phyloP scores from a whole-genome alignment of 2,797 vertebrate genomes.

The Argentina silus region DNA sequence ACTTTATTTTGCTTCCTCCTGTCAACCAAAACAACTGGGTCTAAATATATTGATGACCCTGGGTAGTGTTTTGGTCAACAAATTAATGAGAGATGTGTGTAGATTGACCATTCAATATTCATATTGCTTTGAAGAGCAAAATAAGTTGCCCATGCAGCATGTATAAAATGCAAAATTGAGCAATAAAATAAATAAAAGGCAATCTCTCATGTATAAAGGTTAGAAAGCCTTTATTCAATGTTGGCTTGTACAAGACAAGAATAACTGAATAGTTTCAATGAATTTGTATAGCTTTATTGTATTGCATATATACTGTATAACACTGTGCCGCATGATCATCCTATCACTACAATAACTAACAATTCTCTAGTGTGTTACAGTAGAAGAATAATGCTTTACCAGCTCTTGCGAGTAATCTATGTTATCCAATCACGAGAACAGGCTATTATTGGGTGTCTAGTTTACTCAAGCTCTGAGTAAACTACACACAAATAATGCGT shows the following conservation, averaged over 20 bases:
- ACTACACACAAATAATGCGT: neutral
- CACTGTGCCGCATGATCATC: neutral
- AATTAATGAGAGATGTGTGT: neutral
- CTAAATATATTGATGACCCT: neutral
- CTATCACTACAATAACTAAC: neutral
- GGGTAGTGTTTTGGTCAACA: neutral
- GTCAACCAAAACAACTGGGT: neutral
- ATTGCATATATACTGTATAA: neutral
- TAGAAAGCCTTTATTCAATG: too few species aligned
- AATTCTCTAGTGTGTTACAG: neutral
- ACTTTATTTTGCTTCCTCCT: neutral
- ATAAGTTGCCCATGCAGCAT: too few species aligned
- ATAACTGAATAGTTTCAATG: too few species aligned
- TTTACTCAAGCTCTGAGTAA: conserved; percentile 29
- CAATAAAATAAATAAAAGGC: too few species aligned
- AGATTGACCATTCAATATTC: neutral
- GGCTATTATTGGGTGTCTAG: neutral
- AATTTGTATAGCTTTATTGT: neutral
- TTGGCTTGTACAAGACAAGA: too few species aligned
- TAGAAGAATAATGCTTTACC: too few species aligned
- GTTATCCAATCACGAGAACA: conserved; percentile 25
- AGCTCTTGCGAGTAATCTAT: too few species aligned
- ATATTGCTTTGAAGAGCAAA: neutral
- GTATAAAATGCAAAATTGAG: too few species aligned
- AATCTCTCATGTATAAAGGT: too few species aligned